Base-by-base conservation (phyloP, 2,797 vertebrate genomes). In the Lutjanus argentimaculatus region DNA sequence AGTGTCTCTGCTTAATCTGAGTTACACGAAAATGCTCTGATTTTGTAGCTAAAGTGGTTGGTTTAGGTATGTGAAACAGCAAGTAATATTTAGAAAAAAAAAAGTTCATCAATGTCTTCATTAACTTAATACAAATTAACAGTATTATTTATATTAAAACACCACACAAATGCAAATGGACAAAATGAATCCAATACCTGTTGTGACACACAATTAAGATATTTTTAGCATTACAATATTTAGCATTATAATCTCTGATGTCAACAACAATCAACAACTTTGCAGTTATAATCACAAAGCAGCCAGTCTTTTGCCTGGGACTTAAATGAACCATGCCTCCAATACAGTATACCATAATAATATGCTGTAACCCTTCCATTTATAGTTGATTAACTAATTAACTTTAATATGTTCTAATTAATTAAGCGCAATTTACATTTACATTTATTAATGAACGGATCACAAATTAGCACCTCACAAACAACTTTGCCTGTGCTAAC, bases 371-470 rank as follows among this genome's bases (percentile, higher is more conserved):
- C 8, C 71, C 57, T 42, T 51, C 8, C 19, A 77, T 15, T 55
- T 67, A 72, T 14, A 11, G 43, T 7, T 79, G 67, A 67, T 84
- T 52, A 53, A 53, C 36, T 73, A 30, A 30, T 85, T 13, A 61
- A 15, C 74, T 67, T 17, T 51, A 75, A 57, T 74, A 30, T 78
- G 48, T 73, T 85, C 49, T 72, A 17, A 56, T 72, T 62, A 53
- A 30, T 36, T 46, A 42, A 48, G 43, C 19, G 1, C 55, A 56
- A 46, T n/a, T n/a, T n/a, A n/a, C n/a, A n/a, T n/a, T 67, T 48
- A 22, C 46, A 68, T 83, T 81, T 79, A 75, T 64, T 67, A 74
- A 64, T 42, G 11, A 51, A 52, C 25, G 67, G n/a, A 72, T 79
- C 36, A 72, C 45, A 79, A 66, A 85, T 84, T n/a, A 67, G 67